Base-by-base conservation (phyloP, 2,888 invertebrate species). In the Mantis religiosa region DNA sequence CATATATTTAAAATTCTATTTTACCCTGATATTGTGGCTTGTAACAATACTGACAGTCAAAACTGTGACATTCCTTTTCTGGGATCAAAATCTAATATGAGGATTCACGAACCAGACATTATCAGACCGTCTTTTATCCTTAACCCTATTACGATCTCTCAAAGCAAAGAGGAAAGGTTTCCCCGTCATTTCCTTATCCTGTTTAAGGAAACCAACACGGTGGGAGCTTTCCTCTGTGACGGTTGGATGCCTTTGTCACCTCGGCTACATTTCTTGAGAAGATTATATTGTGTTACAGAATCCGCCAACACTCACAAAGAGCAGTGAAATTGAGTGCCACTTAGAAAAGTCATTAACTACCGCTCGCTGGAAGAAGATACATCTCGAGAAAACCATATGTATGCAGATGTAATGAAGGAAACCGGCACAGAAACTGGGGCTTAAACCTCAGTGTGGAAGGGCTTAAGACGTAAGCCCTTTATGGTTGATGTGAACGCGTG, bases 291-390 rank as follows among this genome's bases (percentile, higher is more conserved):
- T 71, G 54, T 71, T 71, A 25, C 54, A 71, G 47, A 83, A 87
- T 86, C 89, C 90, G 83, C 90, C n/a, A n/a, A n/a, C n/a, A n/a
- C n/a, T n/a, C n/a, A n/a, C n/a, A n/a, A n/a, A 90, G 89, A 88
- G 87, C 84, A 84, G 20, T 34, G 87, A 89, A 88, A 88, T 81
- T 86, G 90, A 89, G 89, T 90, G 84, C 89, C 89, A 89, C 90
- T 90, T 90, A 90, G 90, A 89, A 90, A 90, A 90, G 89, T 90
- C 90, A 90, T 90, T 90, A 90, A 90, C 41, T 27, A 15, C 15
- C n/a, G n/a, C n/a, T n/a, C n/a, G n/a, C n/a, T n/a, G n/a, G n/a
- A n/a, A n/a, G n/a, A n/a, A 84, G 28, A 71, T 81, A 84, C 71
- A 88, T 30, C 84, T 88, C 84, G 85, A 87, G 89, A 88, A 89